phyloP scores from a whole-genome alignment of 2,797 vertebrate species.

The Otolemur crassicaudatus region DNA sequence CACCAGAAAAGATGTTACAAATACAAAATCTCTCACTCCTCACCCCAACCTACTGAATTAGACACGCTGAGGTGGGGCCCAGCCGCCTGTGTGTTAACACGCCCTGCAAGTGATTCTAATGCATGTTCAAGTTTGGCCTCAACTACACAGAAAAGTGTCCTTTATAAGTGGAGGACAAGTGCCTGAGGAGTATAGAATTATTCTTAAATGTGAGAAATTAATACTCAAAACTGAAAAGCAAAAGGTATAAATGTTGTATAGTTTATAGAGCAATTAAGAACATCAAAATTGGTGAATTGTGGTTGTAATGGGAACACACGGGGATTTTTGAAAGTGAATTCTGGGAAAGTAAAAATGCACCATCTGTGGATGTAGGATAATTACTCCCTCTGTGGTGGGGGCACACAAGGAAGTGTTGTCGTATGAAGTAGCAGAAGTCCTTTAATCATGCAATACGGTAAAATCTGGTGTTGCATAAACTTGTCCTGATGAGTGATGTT shows the following conservation, averaged over 20 bases:
- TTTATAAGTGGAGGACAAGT: neutral
- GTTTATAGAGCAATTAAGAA: neutral
- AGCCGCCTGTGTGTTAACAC: neutral
- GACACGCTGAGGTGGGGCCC: neutral
- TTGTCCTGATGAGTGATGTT: neutral
- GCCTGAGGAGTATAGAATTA: neutral
- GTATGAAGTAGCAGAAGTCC: neutral
- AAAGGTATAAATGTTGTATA: neutral
- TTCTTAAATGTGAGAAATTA: slow-evolving; percentile 19
- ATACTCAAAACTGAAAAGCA: neutral
- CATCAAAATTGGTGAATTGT: neutral
- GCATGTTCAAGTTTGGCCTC: neutral
- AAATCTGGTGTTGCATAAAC: neutral
- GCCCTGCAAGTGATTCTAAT: neutral
- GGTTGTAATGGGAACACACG: neutral
- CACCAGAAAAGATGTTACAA: neutral
- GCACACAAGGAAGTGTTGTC: neutral
- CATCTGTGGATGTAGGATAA: neutral
- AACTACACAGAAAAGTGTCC: neutral
- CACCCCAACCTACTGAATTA: neutral
- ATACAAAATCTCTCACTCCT: neutral
- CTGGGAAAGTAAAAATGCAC: slow-evolving; percentile 20
- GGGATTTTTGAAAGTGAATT: neutral
- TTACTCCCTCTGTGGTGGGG: neutral
- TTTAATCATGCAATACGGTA: neutral